Evolutionary conservation across 2,888 invertebrate species (phyloP), one percentile per base, ranked within the genome.

Genomic region (Sesia apiformis): DNA sequence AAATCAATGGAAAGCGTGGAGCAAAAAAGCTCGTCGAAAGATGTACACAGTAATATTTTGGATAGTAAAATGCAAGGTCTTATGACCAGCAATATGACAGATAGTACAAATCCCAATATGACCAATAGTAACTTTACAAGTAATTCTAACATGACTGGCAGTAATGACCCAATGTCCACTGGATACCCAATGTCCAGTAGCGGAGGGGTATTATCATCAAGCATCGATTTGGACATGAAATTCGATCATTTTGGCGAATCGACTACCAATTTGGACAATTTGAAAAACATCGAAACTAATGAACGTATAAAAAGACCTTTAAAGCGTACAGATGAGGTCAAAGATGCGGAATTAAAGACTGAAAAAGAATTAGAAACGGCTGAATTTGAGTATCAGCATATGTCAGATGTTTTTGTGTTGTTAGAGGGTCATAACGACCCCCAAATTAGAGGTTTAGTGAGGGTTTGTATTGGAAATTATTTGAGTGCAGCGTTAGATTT

Each of bases 341-440:
- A 70, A 41, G 68, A 69, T 8, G 76, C 74, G n/a, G 74, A 79
- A 41, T 62, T 65, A 7, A 53, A 52, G 4, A 66, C 64, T 56
- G 67, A 57, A 57, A 65, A 57, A 55, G 60, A 41, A 40, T 58
- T 7, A 58, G 53, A 43, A 5, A 63, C 64, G 23, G 59, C 58
- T 4, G 62, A 64, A 40, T 86, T 87, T 53, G 82, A 85, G 54
- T 81, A 67, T 64, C 95, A 95, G 70, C 91, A 90, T 65, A 86
- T 96, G 61, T 90, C 91, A 5, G 96, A 97, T 75, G 76, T 96
- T 38, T 85, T 95, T 60, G 60, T 70, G 41, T 76, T 94, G 41
- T 93, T 94, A 62, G 91, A 93, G 43, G 84, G 90, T 59, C 96
- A 97, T 76, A 81, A 88, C 51, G 97, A 97, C 80, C 97, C 96